phyloP scores from a whole-genome alignment of 92 coral and sea anemone species.

The Siderastrea radians region DNA sequence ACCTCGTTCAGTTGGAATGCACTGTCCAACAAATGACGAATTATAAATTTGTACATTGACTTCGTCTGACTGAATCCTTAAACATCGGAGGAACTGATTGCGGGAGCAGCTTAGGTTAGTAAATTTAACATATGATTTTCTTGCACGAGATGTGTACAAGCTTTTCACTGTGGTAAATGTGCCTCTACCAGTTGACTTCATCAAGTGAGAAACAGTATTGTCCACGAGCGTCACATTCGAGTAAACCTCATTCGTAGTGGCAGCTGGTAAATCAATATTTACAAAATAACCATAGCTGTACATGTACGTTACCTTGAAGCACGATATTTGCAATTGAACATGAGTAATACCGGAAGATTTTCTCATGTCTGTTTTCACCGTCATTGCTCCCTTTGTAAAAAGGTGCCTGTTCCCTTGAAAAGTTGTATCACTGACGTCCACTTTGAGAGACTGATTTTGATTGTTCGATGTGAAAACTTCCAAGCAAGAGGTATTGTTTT shows the following conservation, averaged over 20 bases:
- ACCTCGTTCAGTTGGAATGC: too few relatives aligned
- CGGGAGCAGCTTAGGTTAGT: neutral
- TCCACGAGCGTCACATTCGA: too few relatives aligned
- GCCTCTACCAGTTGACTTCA: neutral
- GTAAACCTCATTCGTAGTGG: too few relatives aligned
- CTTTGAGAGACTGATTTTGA: too few relatives aligned
- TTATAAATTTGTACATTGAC: neutral
- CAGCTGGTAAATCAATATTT: too few relatives aligned
- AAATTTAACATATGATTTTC: neutral
- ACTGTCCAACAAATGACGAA: too few relatives aligned
- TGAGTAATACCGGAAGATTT: neutral
- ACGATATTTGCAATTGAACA: neutral
- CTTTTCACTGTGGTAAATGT: neutral
- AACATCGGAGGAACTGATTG: constrained; percentile 8
- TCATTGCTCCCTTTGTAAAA: neutral
- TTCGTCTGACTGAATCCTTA: constrained; percentile 5
- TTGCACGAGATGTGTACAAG: constrained; percentile 10
- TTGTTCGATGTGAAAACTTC: neutral
- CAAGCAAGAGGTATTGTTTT: neutral
- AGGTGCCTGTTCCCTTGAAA: neutral
- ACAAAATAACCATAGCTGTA: too few relatives aligned
- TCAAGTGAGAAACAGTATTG: neutral
- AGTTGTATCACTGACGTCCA: too few relatives aligned
- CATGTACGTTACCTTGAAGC: neutral
- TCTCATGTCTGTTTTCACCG: neutral